Conservation (phyloP, 2,888 invertebrate genomes). For the Apamea sordens region DNA sequence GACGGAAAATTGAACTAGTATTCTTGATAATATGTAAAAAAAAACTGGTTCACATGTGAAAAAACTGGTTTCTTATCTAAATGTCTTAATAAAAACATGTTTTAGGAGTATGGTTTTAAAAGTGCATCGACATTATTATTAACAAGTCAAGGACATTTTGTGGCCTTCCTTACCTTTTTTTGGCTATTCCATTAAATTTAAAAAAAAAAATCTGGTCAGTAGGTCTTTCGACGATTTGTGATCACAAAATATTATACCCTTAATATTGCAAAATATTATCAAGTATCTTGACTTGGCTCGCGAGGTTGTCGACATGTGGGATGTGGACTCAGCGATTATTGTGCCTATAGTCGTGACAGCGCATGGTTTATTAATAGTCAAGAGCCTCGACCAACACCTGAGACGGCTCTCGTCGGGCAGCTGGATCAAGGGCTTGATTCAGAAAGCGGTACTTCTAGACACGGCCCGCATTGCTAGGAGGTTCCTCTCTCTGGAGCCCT, state of each 20-base stretch:
- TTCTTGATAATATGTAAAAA: conserved; percentile 9
- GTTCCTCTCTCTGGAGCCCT: too few species aligned
- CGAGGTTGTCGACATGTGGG: too few species aligned
- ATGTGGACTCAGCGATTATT: too few species aligned
- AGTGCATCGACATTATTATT: conserved; percentile 3
- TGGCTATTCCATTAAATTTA: neutral
- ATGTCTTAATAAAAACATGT: neutral
- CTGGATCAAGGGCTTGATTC: too few species aligned
- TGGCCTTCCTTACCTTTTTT: neutral
- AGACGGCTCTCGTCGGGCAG: too few species aligned
- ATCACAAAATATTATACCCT: neutral
- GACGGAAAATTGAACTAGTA: conserved; percentile 3
- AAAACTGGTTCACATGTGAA: neutral
- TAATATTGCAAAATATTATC: too few species aligned
- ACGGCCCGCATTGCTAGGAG: too few species aligned
- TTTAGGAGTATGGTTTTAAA: neutral
- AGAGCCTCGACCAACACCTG: too few species aligned
- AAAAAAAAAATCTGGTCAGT: neutral
- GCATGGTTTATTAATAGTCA: too few species aligned
- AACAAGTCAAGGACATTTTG: neutral
- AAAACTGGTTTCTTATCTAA: conserved; percentile 30
- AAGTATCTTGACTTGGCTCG: too few species aligned
- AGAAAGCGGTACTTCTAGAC: too few species aligned
- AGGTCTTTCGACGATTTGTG: neutral
- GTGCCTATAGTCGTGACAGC: too few species aligned